phyloP scores from a whole-genome alignment of 2,797 vertebrate genomes.

The Thamnophis elegans region DNA sequence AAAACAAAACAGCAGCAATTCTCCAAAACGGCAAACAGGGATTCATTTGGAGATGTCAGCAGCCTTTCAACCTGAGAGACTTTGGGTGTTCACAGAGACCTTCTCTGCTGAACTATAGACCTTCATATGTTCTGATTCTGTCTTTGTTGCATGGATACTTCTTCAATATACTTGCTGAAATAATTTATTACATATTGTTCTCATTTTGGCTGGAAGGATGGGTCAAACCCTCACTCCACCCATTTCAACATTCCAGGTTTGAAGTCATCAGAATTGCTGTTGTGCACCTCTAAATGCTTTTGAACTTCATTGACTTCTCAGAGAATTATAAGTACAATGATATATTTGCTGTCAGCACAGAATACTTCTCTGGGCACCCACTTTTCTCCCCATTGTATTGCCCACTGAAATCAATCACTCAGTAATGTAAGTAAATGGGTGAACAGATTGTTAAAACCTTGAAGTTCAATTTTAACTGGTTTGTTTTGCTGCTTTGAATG shows the following conservation, averaged over 20 bases:
- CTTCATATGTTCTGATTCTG: background rate
- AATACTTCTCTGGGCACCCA: background rate
- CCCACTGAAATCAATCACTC: background rate
- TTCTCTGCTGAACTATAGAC: background rate
- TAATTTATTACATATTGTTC: background rate
- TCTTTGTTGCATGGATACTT: background rate
- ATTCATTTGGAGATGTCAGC: background rate
- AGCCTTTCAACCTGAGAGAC: background rate
- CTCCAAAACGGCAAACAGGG: background rate
- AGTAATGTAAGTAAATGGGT: background rate
- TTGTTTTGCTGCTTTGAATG: background rate
- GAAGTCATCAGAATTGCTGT: background rate
- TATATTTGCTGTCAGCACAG: background rate
- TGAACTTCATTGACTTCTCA: background rate
- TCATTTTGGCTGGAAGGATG: background rate
- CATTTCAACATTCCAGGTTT: background rate
- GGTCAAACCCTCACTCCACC: background rate
- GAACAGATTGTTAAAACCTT: background rate
- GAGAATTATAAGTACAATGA: background rate
- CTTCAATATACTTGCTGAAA: background rate
- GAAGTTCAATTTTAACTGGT: background rate
- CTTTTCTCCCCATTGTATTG: background rate
- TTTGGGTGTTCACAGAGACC: background rate
- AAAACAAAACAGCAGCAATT: background rate
- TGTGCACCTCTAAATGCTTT: background rate